A percentile compares a stretch with the other conserved stretches of the same genome.
phyloP scores from a whole-genome alignment of 2,888 invertebrate species.

The Leucophenga maculata region DNA sequence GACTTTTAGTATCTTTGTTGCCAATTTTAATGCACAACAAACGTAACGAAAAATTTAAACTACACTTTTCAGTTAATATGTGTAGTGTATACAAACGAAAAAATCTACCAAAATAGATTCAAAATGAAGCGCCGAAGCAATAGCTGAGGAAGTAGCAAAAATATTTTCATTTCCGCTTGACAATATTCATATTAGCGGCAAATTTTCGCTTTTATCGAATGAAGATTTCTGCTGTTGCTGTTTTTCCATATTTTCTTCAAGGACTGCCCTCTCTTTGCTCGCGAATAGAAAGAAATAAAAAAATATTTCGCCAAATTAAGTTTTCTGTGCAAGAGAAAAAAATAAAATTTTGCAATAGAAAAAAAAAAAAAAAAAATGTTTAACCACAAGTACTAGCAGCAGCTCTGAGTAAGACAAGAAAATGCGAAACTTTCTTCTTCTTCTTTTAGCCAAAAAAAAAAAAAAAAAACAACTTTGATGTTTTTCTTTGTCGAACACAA shows the following conservation, averaged over 20 bases:
- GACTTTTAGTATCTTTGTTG: too few species aligned
- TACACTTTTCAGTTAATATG: too few species aligned
- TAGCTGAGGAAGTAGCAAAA: not conserved
- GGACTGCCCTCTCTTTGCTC: too few species aligned
- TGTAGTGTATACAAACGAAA: not conserved
- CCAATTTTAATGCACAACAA: not conserved
- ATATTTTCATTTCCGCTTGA: conserved; percentile 60
- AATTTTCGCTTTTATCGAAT: conserved; percentile 54
- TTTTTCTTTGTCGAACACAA: not conserved
- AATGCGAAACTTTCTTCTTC: too few species aligned
- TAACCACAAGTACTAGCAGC: too few species aligned
- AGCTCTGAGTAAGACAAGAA: too few species aligned
- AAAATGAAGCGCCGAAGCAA: not conserved
- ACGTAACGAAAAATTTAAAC: not conserved
- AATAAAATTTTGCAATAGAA: not conserved
- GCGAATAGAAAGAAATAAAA: conserved; percentile 2
- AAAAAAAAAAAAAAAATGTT: not conserved
- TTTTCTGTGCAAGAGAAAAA: not conserved
- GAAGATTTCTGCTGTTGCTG: conserved; percentile 11
- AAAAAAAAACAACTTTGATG: not conserved
- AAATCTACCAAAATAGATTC: conserved; percentile 25
- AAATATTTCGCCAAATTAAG: not conserved
- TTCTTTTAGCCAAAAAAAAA: too few species aligned
- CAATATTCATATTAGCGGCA: conserved; percentile 64
- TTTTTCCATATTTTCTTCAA: conserved; percentile 2